Percentiles rank a stretch among this genome's conserved stretches.
Conservation (phyloP, 2,888 invertebrate genomes). For the Apomyelois bistriatella region DNA sequence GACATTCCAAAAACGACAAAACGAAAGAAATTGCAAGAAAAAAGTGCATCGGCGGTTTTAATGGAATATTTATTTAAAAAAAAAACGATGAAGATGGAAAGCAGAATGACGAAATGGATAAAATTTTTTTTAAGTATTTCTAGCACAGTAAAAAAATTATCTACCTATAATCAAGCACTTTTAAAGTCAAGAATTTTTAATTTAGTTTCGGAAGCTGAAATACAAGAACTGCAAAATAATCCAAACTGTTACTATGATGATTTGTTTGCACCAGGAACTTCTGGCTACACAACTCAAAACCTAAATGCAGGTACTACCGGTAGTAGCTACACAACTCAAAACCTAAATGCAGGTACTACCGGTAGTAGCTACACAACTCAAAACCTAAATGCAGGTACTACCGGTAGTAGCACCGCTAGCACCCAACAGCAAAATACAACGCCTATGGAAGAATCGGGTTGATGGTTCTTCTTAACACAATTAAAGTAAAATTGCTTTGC, state of each 20-base stretch:
- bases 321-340: no score
- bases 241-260: conserved; percentile 9
- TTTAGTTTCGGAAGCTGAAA: conserved; percentile 8
- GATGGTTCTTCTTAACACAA: conserved; percentile 2
- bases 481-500: conserved; percentile 13
- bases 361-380: no score
- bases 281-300: conserved; percentile 12
- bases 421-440: conserved; percentile 12
- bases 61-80: conserved; percentile 14
- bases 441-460: conserved; percentile 13
- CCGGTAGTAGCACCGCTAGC: conserved; percentile 5
- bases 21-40: conserved; percentile 13
- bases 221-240: conserved; percentile 11
- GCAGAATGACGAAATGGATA: conserved; percentile 12
- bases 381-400: no score
- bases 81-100: conserved; percentile 12
- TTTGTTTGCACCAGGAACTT: conserved; percentile 14
- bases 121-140: conserved; percentile 13
- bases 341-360: no score
- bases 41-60: conserved; percentile 5
- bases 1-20: conserved; percentile 13
- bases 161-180: conserved; percentile 12
- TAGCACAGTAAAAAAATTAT: conserved; percentile 11
- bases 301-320: no score
- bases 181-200: conserved; percentile 12